A percentile compares a stretch with the other conserved stretches of the same genome.
Conservation (phyloP, 2,888 invertebrate species). For the Plagiodera versicolora region DNA sequence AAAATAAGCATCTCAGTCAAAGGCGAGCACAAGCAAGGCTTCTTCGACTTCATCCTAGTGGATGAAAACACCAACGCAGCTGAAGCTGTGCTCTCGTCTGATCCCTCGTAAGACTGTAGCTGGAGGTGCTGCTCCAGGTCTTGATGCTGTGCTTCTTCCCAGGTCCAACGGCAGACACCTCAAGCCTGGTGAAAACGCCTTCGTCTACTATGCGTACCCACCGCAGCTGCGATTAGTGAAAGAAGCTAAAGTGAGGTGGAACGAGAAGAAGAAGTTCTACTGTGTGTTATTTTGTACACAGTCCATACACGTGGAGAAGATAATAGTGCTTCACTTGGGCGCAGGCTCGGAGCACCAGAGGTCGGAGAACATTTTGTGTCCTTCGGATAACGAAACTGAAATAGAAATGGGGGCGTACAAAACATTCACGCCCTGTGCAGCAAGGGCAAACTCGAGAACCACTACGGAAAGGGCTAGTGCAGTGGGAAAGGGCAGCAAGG, state of each 20-base stretch:
- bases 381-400: slow-evolving; percentile 33
- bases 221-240: slow-evolving; percentile 43
- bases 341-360: slow-evolving; percentile 25
- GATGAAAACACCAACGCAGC: slow-evolving; percentile 42
- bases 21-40: slow-evolving; percentile 33
- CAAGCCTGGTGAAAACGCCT: slow-evolving; percentile 28
- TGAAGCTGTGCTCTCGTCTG: slow-evolving; percentile 35
- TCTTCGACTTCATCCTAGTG: slow-evolving; percentile 47
- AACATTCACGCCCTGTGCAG: slow-evolving; percentile 30
- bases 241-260: slow-evolving; percentile 48
- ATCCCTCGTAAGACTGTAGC: slow-evolving; percentile 3
- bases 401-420: slow-evolving; percentile 43
- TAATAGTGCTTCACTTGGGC: slow-evolving; percentile 36
- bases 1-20: slow-evolving; percentile 26
- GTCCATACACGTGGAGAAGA: slow-evolving; percentile 39
- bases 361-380: slow-evolving; percentile 40
- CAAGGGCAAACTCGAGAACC: background rate
- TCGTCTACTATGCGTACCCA: slow-evolving; percentile 45
- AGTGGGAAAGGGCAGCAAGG: background rate
- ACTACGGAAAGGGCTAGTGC: background rate
- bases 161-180: slow-evolving; percentile 21
- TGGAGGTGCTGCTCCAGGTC: too few species aligned
- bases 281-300: slow-evolving; percentile 43
- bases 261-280: slow-evolving; percentile 38
- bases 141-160: slow-evolving; percentile 3